These are phyloP conservation scores for Lutraria rhynchaena DNA, from an alignment of 1,140 invertebrate genomes.

Conservation along the genomic window DNA sequence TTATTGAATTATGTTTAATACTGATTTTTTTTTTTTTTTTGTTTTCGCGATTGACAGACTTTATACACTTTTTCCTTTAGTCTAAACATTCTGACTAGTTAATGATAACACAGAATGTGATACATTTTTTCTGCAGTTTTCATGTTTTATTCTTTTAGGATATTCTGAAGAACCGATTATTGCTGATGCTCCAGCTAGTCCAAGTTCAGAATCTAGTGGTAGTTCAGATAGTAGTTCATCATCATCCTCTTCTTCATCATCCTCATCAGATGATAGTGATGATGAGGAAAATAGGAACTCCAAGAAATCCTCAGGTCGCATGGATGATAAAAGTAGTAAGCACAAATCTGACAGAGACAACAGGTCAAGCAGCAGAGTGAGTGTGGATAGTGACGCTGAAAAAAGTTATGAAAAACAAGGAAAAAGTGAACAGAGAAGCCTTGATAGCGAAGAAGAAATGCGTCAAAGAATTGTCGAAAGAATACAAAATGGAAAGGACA, in stretches of 20 bases:
- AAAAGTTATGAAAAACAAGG: conserved; percentile 27
- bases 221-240: conserved; percentile 27
- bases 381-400: conserved; percentile 15
- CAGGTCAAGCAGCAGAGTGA: conserved; percentile 27
- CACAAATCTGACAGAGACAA: not conserved
- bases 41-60: no score
- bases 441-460: conserved; percentile 15
- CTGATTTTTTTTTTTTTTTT: no score
- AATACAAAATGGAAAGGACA: conserved; percentile 23
- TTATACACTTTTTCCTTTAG: no score
- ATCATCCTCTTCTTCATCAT: conserved; percentile 51
- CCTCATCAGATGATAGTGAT: conserved; percentile 23
- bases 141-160: not conserved
- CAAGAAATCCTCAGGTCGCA: not conserved
- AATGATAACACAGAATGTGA: not conserved
- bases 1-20: no score
- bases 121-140: not conserved
- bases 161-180: conserved; percentile 23
- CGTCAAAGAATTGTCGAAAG: conserved; percentile 25
- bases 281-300: not conserved
- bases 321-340: not conserved
- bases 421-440: not conserved
- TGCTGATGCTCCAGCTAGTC: conserved; percentile 20
- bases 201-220: conserved; percentile 9
- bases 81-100: not conserved